A percentile compares a stretch with the other conserved stretches of the same genome.
phyloP scores from a whole-genome alignment of 2,888 invertebrate genomes.

The Ectemnius cavifrons region DNA sequence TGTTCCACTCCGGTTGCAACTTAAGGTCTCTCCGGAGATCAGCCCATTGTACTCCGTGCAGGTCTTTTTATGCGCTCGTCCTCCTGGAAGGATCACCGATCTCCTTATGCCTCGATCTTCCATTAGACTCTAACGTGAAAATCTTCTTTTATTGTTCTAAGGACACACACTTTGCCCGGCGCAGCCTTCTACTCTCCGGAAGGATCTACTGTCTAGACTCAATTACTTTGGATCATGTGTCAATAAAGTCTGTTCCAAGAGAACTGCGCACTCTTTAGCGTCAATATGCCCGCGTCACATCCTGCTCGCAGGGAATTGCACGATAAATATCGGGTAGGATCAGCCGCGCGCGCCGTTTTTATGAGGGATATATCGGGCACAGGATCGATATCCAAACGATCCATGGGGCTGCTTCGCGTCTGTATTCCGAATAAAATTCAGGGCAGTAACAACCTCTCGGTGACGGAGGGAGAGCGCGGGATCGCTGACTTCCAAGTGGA shows the following conservation, averaged over 20 bases:
- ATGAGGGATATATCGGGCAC: conserved; percentile 27
- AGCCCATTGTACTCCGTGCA: conserved; percentile 50
- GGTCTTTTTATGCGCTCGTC: conserved; percentile 42
- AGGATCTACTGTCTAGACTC: conserved; percentile 9
- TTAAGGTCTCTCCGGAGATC: conserved; percentile 51
- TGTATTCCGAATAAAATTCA: conserved; percentile 72
- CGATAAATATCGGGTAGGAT: background rate
- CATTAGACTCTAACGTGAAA: conserved; percentile 12
- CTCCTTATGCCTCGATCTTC: conserved; percentile 26
- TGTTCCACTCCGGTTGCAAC: conserved; percentile 54
- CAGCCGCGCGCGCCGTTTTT: conserved; percentile 23
- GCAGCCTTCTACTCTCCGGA: too few relatives aligned
- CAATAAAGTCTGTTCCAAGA: background rate
- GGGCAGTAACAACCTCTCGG: conserved; percentile 67
- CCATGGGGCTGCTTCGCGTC: conserved; percentile 38
- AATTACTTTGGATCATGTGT: conserved; percentile 1
- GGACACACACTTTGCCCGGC: background rate
- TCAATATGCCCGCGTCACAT: background rate
- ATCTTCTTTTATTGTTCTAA: background rate
- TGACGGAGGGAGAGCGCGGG: conserved; percentile 51
- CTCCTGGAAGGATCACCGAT: conserved; percentile 44
- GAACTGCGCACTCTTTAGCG: background rate
- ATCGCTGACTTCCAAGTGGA: conserved; percentile 25
- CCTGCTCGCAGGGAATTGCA: background rate
- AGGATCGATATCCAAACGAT: conserved; percentile 49